These are phyloP conservation scores for Noctua comes DNA, from an alignment of 2,888 invertebrate genomes.

Conservation along the genomic window DNA sequence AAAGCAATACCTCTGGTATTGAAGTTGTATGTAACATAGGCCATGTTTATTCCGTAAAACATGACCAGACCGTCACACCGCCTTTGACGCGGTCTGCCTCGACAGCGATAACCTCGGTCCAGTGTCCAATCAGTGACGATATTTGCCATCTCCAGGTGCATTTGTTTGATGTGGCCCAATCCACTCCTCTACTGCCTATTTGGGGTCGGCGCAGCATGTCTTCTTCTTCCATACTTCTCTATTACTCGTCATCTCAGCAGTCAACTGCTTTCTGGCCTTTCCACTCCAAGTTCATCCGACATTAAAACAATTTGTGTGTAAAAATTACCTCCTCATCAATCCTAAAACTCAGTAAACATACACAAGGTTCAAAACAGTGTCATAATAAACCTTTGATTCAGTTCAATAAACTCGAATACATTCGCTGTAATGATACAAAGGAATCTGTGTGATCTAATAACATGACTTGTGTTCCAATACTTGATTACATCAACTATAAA, in stretches of 20 bases:
- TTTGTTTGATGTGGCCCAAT: too few species aligned
- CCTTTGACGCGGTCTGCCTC: too few species aligned
- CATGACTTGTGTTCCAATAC: slow-evolving; percentile 31
- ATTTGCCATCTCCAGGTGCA: too few species aligned
- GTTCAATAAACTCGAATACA: slow-evolving; percentile 31
- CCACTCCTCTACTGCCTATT: too few species aligned
- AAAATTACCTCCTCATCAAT: background rate
- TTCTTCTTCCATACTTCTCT: too few species aligned
- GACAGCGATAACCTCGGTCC: too few species aligned
- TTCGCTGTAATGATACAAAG: slow-evolving; percentile 52
- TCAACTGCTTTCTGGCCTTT: background rate
- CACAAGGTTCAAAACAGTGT: background rate
- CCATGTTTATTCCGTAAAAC: too few species aligned
- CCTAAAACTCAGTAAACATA: slow-evolving; percentile 9
- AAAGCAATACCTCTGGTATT: too few species aligned
- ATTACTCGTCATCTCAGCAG: background rate
- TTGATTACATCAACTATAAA: slow-evolving; percentile 36
- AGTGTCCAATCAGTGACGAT: too few species aligned
- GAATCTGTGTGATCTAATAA: slow-evolving; percentile 38
- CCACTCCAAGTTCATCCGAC: background rate
- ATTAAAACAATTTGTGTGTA: background rate
- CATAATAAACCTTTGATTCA: slow-evolving; percentile 34
- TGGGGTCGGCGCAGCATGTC: too few species aligned
- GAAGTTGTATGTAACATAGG: too few species aligned
- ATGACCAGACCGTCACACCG: too few species aligned